phyloP scores from a whole-genome alignment of 2,113 vertebrate genomes.

The Theristicus caerulescens region DNA sequence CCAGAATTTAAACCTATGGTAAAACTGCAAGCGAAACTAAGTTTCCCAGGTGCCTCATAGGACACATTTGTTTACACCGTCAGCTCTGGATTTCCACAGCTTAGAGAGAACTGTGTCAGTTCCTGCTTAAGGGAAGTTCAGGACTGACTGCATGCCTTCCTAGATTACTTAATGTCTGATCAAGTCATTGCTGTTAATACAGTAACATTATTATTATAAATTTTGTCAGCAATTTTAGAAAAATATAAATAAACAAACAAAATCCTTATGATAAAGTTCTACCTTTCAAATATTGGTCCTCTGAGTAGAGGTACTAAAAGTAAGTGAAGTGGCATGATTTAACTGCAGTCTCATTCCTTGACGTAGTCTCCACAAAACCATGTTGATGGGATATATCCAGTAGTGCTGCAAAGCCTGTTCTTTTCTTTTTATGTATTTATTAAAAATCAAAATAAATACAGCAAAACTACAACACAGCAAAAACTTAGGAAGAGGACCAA shows the following conservation, averaged over 20 bases:
- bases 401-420: background rate
- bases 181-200: background rate
- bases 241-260: background rate
- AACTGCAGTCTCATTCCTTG: background rate
- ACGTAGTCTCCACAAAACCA: background rate
- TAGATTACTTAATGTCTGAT: background rate
- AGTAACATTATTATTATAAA: background rate
- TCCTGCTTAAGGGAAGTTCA: background rate
- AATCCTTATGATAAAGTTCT: background rate
- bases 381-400: background rate
- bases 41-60: background rate
- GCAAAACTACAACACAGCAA: background rate
- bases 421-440: background rate
- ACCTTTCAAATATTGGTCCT: background rate
- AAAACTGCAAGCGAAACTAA: background rate
- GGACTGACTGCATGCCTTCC: background rate
- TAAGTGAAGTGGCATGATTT: background rate
- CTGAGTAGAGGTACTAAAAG: background rate
- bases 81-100: background rate
- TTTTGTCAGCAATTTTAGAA: background rate
- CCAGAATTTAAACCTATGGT: background rate
- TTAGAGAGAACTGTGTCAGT: background rate
- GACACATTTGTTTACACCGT: background rate
- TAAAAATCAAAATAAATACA: background rate
- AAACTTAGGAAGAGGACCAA: background rate